Conservation (phyloP, 2,888 invertebrate genomes). For the Agrotis segetum region DNA sequence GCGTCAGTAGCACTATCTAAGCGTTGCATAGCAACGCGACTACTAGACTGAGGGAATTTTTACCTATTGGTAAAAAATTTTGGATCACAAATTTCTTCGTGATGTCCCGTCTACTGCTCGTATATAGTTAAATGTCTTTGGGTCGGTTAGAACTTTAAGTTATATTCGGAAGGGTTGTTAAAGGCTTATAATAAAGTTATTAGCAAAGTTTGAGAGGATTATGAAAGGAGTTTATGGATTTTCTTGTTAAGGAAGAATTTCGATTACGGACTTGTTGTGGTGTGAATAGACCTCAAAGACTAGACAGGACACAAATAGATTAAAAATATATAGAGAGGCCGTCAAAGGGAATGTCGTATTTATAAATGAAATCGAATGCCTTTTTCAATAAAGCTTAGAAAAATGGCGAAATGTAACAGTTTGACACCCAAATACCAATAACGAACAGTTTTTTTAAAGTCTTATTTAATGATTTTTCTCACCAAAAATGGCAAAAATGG, state of each 20-base stretch:
- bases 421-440: neutral
- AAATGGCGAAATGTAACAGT: too few species aligned
- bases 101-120: too few species aligned
- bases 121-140: too few species aligned
- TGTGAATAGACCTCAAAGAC: neutral
- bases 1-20: too few species aligned
- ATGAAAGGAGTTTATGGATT: conserved; percentile 21
- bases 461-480: too few species aligned
- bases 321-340: neutral
- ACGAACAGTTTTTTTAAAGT: too few species aligned
- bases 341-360: neutral
- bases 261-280: neutral
- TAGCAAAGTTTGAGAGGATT: conserved; percentile 18
- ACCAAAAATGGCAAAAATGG: too few species aligned
- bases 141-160: conserved; percentile 45
- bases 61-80: too few species aligned
- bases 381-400: neutral
- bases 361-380: neutral
- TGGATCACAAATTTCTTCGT: too few species aligned
- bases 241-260: conserved; percentile 2
- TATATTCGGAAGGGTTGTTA: conserved; percentile 27
- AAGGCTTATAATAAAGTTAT: conserved; percentile 42
- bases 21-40: too few species aligned
- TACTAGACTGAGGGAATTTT: too few species aligned
- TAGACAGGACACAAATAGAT: too few species aligned